Evolutionary conservation across 2,113 vertebrate genomes (phyloP), one percentile per base, ranked within the genome.

Genomic region (Bombycilla garrulus): DNA sequence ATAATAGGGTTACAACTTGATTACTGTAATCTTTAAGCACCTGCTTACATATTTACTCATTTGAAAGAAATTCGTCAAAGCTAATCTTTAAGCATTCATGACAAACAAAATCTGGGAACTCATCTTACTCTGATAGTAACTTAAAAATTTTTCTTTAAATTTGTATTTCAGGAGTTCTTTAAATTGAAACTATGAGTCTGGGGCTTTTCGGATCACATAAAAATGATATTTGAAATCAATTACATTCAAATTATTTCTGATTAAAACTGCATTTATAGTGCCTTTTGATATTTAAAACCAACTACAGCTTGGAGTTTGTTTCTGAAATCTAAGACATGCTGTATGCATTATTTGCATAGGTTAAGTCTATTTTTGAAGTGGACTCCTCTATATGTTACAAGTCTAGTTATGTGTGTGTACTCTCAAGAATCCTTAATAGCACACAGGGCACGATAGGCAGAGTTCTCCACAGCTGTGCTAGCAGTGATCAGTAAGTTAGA

Each of bases 261-360:
- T 81, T 61, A 76, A 95, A 67, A 70, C 70, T 35, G 28, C 23
- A 73, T 84, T 96, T 94, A 50, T 90, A 94, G 94, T 97, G 81
- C 91, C 95, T 98, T 97, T 96, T 86, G 88, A 79, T 95, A 93
- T 87, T 92, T 84, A 82, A 84, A 93, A 92, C 86, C 33, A 15
- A 57, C 73, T 64, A 87, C 74, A 90, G 91, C 42, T 87, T 95
- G 58, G n/a, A 90, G 60, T 86, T 93, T 93, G 71, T 95, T 95
- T 94, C 78, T 84, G 44, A 81, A 93, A 91, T 19, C 4, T 54
- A 78, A 93, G 66, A 87, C 83, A 67, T 5, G 35, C 62, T 96
- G 81, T 95, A 83, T 80, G 85, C 89, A 76, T 93, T 96, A 86
- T 92, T 62, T 60, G 40, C 81, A 45, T 95, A 93, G 72, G 64